Percentiles rank a stretch among this genome's conserved stretches.
These are phyloP conservation scores for Eriosoma lanigerum DNA, from an alignment of 1,140 invertebrate genomes.

Conservation along the genomic window DNA sequence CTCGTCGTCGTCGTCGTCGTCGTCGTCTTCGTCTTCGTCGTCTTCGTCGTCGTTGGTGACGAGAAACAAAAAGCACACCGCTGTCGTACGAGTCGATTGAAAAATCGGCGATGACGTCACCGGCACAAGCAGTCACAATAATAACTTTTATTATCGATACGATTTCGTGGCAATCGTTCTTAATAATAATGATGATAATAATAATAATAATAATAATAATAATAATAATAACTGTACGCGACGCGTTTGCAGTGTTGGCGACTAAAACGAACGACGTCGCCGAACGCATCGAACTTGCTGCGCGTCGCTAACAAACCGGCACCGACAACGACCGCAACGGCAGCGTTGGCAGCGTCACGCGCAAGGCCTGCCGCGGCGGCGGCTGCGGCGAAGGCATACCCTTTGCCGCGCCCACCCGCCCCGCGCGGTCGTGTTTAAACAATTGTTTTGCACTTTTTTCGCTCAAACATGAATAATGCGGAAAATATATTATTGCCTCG, in stretches of 20 bases:
- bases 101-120: no score
- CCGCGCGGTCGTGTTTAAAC: slow-evolving; percentile 6
- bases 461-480: not conserved
- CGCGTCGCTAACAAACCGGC: slow-evolving; percentile 38
- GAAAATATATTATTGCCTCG: not conserved
- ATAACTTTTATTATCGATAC: no score
- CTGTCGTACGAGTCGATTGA: no score
- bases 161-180: no score
- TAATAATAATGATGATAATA: no score
- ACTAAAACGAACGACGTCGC: not conserved
- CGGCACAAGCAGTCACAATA: no score
- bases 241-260: not conserved
- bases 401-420: slow-evolving; percentile 24
- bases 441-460: slow-evolving; percentile 21
- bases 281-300: slow-evolving; percentile 39
- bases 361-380: not conserved
- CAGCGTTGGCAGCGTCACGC: not conserved
- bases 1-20: not conserved
- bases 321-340: not conserved
- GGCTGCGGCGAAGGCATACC: slow-evolving; percentile 4
- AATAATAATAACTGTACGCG: not conserved
- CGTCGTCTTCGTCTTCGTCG: no score
- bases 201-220: no score
- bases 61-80: no score
- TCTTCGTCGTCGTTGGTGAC: no score